A percentile compares a stretch with the other conserved stretches of the same genome.
Conservation (phyloP, 2,888 invertebrate genomes). For the Anoncus sp. region DNA sequence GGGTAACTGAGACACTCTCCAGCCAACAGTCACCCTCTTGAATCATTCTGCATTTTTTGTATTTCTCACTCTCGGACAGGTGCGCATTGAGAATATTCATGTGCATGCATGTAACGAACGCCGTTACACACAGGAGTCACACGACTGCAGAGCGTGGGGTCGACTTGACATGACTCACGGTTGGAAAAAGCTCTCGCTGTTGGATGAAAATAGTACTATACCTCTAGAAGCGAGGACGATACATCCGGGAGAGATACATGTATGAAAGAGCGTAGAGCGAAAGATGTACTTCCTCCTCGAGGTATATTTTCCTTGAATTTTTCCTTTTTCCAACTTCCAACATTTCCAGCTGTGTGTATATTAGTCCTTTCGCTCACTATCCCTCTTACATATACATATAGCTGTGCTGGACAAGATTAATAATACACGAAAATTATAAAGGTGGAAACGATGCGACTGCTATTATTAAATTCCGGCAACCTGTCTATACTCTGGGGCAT, state of each 20-base stretch:
- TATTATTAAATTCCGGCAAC: no score
- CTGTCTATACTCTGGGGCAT: no score
- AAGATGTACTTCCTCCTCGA: not conserved
- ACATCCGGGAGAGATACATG: slow-evolving; percentile 25
- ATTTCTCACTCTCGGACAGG: slow-evolving; percentile 36
- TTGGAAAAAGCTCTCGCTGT: slow-evolving; percentile 29
- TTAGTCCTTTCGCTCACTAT: slow-evolving; percentile 18
- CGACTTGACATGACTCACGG: slow-evolving; percentile 48
- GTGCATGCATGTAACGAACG: slow-evolving; percentile 32
- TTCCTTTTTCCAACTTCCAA: slow-evolving; percentile 7
- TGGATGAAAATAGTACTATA: slow-evolving; percentile 36
- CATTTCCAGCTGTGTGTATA: not conserved
- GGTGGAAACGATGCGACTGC: no score
- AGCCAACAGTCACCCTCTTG: slow-evolving; percentile 29
- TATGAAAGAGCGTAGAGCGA: slow-evolving; percentile 17
- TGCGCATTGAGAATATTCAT: slow-evolving; percentile 45
- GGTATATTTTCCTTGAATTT: slow-evolving; percentile 23
- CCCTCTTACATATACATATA: slow-evolving; percentile 18
- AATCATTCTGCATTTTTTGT: slow-evolving; percentile 49
- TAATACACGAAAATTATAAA: no score
- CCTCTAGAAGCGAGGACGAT: slow-evolving; percentile 42
- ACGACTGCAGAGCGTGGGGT: slow-evolving; percentile 34
- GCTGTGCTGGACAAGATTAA: no score
- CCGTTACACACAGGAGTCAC: not conserved
- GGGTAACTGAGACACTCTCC: slow-evolving; percentile 15